These are phyloP conservation scores for Bubo bubo DNA, from an alignment of 2,113 vertebrate species.

Conservation along the genomic window DNA sequence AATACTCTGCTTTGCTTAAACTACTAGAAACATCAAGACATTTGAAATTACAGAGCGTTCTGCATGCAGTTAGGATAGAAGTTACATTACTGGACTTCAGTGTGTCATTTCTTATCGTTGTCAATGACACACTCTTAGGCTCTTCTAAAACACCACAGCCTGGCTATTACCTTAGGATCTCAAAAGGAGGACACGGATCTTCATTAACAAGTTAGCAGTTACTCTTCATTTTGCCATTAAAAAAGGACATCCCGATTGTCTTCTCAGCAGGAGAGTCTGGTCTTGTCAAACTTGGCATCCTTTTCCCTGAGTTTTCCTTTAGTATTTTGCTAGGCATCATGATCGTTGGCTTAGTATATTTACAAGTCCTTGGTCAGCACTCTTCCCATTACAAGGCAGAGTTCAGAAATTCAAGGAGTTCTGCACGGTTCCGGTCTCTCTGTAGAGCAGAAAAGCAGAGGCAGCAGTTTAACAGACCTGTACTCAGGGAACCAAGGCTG, in stretches of 20 bases:
- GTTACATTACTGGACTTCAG: not conserved
- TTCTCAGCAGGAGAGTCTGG: not conserved
- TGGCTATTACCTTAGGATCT: constrained; percentile 53
- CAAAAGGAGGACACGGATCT: constrained; percentile 19
- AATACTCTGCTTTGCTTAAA: constrained; percentile 30
- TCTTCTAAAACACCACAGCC: not conserved
- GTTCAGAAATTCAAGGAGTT: constrained; percentile 89
- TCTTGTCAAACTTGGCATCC: not conserved
- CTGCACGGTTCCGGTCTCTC: constrained; percentile 87
- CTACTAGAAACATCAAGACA: constrained; percentile 39
- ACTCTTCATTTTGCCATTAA: constrained; percentile 23
- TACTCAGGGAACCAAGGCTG: not conserved
- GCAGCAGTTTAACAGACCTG: not conserved
- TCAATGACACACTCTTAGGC: not conserved
- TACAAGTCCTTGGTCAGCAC: not conserved
- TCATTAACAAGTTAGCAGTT: not conserved
- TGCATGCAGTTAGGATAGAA: constrained; percentile 40
- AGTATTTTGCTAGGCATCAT: constrained; percentile 41
- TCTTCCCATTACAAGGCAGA: constrained; percentile 79
- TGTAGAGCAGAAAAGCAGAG: constrained; percentile 56
- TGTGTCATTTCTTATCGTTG: not conserved
- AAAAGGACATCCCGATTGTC: not conserved
- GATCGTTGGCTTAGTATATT: not conserved
- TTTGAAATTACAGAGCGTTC: constrained; percentile 13
- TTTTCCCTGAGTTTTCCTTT: constrained; percentile 44